Evolutionary conservation across 2,797 vertebrate species (phyloP).

Genomic region (Austrolebias charrua): DNA sequence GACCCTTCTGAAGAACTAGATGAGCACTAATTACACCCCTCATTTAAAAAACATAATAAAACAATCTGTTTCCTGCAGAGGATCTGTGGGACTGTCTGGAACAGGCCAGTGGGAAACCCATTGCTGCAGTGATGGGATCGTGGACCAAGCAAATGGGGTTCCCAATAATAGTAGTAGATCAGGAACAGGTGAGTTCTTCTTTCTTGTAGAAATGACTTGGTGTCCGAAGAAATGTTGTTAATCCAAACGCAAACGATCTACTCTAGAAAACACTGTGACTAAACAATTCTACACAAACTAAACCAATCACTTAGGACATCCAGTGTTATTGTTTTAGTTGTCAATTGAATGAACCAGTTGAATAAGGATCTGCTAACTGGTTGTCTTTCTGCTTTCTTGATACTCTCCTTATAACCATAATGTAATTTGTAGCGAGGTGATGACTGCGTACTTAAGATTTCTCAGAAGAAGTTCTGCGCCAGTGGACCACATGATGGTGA

Average conservation of each 20-base stretch:
- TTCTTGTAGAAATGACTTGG: background rate
- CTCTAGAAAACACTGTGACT: background rate
- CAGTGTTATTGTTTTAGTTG: background rate
- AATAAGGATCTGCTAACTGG: background rate
- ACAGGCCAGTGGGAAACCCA: constrained; percentile 93
- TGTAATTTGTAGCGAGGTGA: constrained; percentile 84
- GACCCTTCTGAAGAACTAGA: too few species aligned
- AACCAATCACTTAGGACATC: background rate
- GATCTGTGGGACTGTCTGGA: constrained; percentile 97
- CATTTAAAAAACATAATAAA: too few species aligned
- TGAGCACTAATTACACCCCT: too few species aligned
- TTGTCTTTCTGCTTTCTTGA: background rate
- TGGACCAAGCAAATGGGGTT: constrained; percentile 99
- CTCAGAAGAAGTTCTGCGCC: constrained; percentile 98
- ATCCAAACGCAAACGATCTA: background rate
- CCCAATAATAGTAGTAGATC: constrained; percentile 92
- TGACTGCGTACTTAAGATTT: constrained; percentile 88
- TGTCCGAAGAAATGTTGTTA: background rate
- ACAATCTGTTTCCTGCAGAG: constrained; percentile 77
- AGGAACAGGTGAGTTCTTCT: constrained; percentile 85
- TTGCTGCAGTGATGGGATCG: constrained; percentile 94
- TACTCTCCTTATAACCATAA: background rate
- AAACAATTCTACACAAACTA: too few species aligned
- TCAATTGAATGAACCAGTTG: too few species aligned
- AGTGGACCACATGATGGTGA: constrained; percentile 87